These are phyloP conservation scores for Steinernema hermaphroditum DNA, from an alignment of 2,888 invertebrate species.

Conservation along the genomic window DNA sequence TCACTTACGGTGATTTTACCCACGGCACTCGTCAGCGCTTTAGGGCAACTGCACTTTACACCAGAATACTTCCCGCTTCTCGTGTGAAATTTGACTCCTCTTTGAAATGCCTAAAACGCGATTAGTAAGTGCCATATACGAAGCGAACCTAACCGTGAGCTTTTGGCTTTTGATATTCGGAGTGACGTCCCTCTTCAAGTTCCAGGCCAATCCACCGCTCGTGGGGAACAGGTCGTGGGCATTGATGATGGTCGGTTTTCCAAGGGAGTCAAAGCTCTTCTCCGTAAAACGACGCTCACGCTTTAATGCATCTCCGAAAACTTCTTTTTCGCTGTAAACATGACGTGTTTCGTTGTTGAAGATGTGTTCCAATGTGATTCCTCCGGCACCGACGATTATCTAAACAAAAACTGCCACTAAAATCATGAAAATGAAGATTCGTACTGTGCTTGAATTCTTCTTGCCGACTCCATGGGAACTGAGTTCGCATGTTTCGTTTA, in stretches of 20 bases:
- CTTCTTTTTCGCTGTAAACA: neutral
- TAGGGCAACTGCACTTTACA: neutral
- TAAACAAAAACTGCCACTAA: neutral
- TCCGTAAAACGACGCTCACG: neutral
- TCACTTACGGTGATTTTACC: conserved; percentile 1
- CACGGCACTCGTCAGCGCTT: neutral
- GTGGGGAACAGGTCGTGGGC: neutral
- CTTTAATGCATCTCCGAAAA: neutral
- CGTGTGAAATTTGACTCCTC: neutral
- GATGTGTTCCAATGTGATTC: conserved; percentile 1
- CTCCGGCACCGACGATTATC: neutral
- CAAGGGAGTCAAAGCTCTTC: neutral
- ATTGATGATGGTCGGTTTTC: neutral
- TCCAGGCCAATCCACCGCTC: neutral
- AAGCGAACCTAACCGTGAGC: neutral
- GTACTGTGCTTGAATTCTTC: conserved; percentile 6
- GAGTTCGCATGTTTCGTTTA: neutral
- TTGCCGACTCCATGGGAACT: neutral
- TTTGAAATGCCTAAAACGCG: neutral
- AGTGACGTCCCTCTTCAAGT: neutral
- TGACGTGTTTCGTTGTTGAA: conserved; percentile 18
- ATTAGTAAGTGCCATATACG: too few species aligned
- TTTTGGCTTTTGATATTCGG: neutral
- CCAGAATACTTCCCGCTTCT: conserved; percentile 5
- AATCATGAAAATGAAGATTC: neutral